Evolutionary conservation across 2,888 invertebrate genomes (phyloP).

Genomic region (Cistogaster globosa): DNA sequence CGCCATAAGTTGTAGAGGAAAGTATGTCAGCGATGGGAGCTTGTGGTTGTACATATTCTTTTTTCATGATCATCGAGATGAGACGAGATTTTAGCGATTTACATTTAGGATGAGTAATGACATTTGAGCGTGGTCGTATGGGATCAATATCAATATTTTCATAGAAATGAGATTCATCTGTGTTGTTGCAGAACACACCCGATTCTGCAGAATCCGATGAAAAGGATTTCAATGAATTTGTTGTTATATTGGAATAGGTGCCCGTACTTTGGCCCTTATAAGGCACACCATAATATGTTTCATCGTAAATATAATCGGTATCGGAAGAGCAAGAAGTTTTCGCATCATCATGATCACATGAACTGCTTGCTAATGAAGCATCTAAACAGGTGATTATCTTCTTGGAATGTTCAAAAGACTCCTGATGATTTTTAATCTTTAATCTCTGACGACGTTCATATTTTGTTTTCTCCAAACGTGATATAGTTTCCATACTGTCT

Average conservation of each 20-base stretch:
- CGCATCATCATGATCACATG: conserved; percentile 20
- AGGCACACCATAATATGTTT: conserved; percentile 63
- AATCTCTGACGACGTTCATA: conserved; percentile 36
- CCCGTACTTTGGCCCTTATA: conserved; percentile 1
- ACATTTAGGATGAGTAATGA: conserved; percentile 35
- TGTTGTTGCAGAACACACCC: conserved; percentile 61
- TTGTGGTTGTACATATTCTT: conserved; percentile 34
- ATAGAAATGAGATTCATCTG: conserved; percentile 40
- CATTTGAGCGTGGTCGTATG: conserved; percentile 72
- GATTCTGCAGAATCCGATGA: conserved; percentile 71
- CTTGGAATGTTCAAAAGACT: conserved; percentile 28
- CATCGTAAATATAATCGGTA: conserved; percentile 57
- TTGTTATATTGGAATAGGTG: conserved; percentile 8
- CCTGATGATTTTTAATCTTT: conserved; percentile 20
- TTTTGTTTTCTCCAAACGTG: conserved; percentile 73
- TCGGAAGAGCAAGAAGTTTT: conserved; percentile 10
- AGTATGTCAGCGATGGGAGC: conserved; percentile 6
- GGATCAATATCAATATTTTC: conserved; percentile 56
- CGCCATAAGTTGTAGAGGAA: conserved; percentile 56
- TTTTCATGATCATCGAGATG: conserved; percentile 57
- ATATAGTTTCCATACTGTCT: conserved; percentile 77
- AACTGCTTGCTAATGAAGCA: conserved; percentile 28
- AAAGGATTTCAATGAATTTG: background rate
- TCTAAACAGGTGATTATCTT: conserved; percentile 57
- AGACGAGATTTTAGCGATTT: conserved; percentile 60